A percentile compares a stretch with the other conserved stretches of the same genome.
Evolutionary conservation across 2,113 vertebrate genomes (phyloP).

Genomic region (Tauraco erythrolophus): DNA sequence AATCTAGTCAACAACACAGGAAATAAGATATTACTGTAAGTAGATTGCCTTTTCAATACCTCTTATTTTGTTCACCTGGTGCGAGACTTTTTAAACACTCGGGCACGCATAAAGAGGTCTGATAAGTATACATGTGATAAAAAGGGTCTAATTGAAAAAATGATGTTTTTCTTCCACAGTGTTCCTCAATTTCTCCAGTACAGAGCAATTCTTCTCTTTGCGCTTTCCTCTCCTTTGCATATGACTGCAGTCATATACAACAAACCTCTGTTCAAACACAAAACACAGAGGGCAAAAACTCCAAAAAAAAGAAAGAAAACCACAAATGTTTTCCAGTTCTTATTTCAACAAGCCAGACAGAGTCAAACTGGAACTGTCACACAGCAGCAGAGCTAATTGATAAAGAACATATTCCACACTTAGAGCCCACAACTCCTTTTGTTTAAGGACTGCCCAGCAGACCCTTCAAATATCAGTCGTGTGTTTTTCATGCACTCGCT

Average conservation of each 20-base stretch:
- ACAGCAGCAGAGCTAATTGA: neutral
- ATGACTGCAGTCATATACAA: neutral
- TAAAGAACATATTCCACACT: neutral
- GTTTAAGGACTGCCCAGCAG: neutral
- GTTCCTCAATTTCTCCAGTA: neutral
- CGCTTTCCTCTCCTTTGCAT: neutral
- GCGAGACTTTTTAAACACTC: neutral
- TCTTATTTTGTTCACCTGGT: slow-evolving; percentile 8
- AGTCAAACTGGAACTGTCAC: neutral
- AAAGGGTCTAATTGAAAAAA: slow-evolving; percentile 24
- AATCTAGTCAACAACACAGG: slow-evolving; percentile 8
- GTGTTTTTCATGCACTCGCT: neutral
- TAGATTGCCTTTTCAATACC: neutral
- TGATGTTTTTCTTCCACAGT: neutral
- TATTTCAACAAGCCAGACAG: neutral
- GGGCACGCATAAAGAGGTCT: neutral
- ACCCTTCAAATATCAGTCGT: fast-evolving
- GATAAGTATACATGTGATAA: neutral
- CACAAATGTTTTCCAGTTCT: neutral
- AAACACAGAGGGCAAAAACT: neutral
- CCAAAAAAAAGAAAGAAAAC: neutral
- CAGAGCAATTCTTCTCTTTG: neutral
- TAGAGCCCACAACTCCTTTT: neutral
- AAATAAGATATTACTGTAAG: slow-evolving; percentile 20
- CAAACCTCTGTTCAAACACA: neutral